Conservation (phyloP, 2,797 vertebrate genomes). For the Peromyscus attwateri region DNA sequence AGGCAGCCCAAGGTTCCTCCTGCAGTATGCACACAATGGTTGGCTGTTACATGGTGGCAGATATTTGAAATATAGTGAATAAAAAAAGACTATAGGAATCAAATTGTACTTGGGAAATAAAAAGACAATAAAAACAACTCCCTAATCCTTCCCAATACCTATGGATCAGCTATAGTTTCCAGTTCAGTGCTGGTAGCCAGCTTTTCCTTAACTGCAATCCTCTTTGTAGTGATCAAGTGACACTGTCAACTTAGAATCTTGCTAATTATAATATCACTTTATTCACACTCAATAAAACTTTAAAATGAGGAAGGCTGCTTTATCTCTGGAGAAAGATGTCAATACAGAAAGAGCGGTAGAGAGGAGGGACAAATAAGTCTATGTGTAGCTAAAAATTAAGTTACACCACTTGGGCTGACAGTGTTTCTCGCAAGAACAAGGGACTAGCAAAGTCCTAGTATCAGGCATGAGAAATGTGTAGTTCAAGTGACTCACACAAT, state of each 20-base stretch:
- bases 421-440: not conserved
- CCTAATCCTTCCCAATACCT: slow-evolving; percentile 75
- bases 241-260: slow-evolving; percentile 35
- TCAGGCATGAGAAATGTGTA: not conserved
- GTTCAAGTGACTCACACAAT: too few species aligned
- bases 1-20: slow-evolving; percentile 40
- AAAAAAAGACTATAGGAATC: slow-evolving; percentile 78
- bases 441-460: not conserved
- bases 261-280: slow-evolving; percentile 37
- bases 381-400: not conserved
- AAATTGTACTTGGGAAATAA: slow-evolving; percentile 73
- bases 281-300: slow-evolving; percentile 19
- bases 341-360: not conserved
- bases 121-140: slow-evolving; percentile 64
- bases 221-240: slow-evolving; percentile 27
- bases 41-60: slow-evolving; percentile 65
- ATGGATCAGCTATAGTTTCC: slow-evolving; percentile 49
- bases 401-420: not conserved
- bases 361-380: not conserved
- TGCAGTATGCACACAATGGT: slow-evolving; percentile 44
- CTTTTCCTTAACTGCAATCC: slow-evolving; percentile 24
- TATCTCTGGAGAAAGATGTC: not conserved
- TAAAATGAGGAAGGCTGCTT: not conserved
- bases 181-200: not conserved
- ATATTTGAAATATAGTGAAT: slow-evolving; percentile 75